Conservation (phyloP, 2,113 vertebrate species). For the Bufo bufo region DNA sequence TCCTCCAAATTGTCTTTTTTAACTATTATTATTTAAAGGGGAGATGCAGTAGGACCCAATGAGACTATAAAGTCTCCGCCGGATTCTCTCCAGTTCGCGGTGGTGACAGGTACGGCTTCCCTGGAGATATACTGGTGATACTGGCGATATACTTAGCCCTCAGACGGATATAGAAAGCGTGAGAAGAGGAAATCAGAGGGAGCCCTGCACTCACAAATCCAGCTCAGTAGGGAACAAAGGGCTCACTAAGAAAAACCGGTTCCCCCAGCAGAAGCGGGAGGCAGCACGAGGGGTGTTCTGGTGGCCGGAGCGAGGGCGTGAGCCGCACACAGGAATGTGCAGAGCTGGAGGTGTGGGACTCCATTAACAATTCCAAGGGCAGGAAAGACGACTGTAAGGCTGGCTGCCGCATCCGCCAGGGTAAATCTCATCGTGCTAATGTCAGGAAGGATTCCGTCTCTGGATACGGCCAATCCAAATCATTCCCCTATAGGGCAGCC, state of each 20-base stretch:
- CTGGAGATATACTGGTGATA: neutral
- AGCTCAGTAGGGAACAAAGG: slow-evolving; percentile 69
- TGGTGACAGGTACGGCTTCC: neutral
- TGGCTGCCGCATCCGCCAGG: neutral
- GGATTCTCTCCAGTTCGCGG: neutral
- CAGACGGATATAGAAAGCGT: slow-evolving; percentile 59
- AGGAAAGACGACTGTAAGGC: neutral
- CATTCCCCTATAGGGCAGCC: too few species aligned
- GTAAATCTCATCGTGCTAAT: too few species aligned
- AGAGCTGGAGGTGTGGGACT: neutral
- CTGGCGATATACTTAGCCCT: neutral
- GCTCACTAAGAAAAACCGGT: slow-evolving; percentile 71
- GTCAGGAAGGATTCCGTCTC: too few species aligned
- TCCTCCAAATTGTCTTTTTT: too few species aligned
- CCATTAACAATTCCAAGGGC: slow-evolving; percentile 5
- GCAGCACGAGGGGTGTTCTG: slow-evolving; percentile 59
- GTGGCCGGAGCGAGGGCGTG: slow-evolving; percentile 53
- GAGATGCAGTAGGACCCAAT: too few species aligned
- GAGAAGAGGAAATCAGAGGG: slow-evolving; percentile 71
- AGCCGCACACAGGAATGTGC: neutral
- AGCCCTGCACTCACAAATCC: slow-evolving; percentile 68
- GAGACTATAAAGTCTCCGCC: too few species aligned
- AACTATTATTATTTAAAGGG: too few species aligned
- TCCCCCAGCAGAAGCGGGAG: slow-evolving; percentile 60
- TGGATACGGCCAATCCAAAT: too few species aligned